Evolutionary conservation across 1,140 invertebrate genomes (phyloP).

Genomic region (Bombyx mori): ASM3026992v2 NC_085107.1:15226001-15226500

Average conservation of each 20-base stretch:
- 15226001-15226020: no score
- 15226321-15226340: slow-evolving; percentile 56
- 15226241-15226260: slow-evolving; percentile 8
- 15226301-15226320: slow-evolving; percentile 44
- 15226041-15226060: background rate
- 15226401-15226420: no score
- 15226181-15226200: slow-evolving; percentile 1
- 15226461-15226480: no score
- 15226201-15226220: slow-evolving; percentile 2
- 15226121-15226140: no score
- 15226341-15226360: slow-evolving; percentile 42
- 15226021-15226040: background rate
- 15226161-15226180: no score
- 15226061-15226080: background rate
- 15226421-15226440: no score
- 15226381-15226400: no score
- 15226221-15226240: slow-evolving; percentile 6
- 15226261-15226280: slow-evolving; percentile 14
- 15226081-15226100: no score
- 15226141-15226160: no score
- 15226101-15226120: no score
- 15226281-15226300: slow-evolving; percentile 23
- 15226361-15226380: background rate
- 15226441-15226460: no score
- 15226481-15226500: no score